Evolutionary conservation across 2,888 invertebrate genomes (phyloP).

Genomic region (Drosophila anomelani): DNA sequence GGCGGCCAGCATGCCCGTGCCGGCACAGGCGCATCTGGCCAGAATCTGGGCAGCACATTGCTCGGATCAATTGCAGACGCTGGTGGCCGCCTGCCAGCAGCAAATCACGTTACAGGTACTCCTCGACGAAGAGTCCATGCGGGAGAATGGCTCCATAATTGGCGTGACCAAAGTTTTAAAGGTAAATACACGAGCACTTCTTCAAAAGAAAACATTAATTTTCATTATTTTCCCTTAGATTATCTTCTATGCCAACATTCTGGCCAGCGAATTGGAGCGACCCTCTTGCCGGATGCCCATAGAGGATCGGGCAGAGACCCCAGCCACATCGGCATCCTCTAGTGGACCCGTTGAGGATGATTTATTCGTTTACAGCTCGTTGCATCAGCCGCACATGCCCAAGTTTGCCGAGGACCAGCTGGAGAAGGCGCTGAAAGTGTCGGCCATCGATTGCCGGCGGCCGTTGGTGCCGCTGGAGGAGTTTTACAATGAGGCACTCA

Average conservation of each 20-base stretch:
- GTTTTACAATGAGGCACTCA: slow-evolving; percentile 97
- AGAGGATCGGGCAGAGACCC: slow-evolving; percentile 39
- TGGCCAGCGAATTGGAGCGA: slow-evolving; percentile 92
- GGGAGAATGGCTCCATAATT: slow-evolving; percentile 93
- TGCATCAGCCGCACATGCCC: slow-evolving; percentile 78
- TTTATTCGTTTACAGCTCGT: slow-evolving; percentile 82
- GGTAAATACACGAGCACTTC: slow-evolving; percentile 83
- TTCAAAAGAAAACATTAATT: not conserved
- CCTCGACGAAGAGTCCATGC: slow-evolving; percentile 90
- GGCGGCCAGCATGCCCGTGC: slow-evolving; percentile 89
- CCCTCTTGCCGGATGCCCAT: slow-evolving; percentile 84
- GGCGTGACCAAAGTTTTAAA: slow-evolving; percentile 95
- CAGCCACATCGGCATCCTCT: slow-evolving; percentile 47
- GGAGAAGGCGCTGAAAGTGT: slow-evolving; percentile 89
- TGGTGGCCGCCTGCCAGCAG: slow-evolving; percentile 93
- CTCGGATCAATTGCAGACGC: slow-evolving; percentile 87
- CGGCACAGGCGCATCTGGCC: slow-evolving; percentile 92
- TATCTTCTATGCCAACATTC: slow-evolving; percentile 94
- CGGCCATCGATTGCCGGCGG: slow-evolving; percentile 89
- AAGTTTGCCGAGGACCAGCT: slow-evolving; percentile 84
- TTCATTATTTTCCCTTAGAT: slow-evolving; percentile 84
- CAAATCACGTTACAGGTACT: slow-evolving; percentile 94
- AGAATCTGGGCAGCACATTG: slow-evolving; percentile 91
- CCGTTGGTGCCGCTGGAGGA: slow-evolving; percentile 94
- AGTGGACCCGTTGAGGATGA: slow-evolving; percentile 82